A percentile compares a stretch with the other conserved stretches of the same genome.
These are phyloP conservation scores for Sceloporus undulatus DNA, from an alignment of 2,113 vertebrate genomes.

Conservation along the genomic window DNA sequence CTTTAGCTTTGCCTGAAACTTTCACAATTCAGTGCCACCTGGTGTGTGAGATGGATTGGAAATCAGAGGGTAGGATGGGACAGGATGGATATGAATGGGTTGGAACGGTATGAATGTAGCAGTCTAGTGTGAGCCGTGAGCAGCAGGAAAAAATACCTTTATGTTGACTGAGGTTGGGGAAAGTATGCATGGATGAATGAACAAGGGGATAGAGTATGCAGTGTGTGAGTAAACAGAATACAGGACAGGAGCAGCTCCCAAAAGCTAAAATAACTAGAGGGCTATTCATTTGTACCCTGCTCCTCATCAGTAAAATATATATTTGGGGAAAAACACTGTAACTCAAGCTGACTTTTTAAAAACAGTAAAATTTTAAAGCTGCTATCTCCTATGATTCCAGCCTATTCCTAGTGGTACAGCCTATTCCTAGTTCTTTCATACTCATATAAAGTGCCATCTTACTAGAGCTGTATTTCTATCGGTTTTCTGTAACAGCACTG, in stretches of 20 bases:
- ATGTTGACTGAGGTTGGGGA: no score
- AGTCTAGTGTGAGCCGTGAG: neutral
- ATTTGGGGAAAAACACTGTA: neutral
- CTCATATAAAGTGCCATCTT: neutral
- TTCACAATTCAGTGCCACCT: neutral
- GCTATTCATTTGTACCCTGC: neutral
- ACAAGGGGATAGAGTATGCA: no score
- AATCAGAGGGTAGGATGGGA: neutral
- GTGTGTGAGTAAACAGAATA: neutral
- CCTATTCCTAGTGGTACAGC: neutral
- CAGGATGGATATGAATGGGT: no score
- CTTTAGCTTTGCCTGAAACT: constrained; percentile 30
- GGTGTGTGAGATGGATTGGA: neutral
- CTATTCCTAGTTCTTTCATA: neutral
- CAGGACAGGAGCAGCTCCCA: neutral
- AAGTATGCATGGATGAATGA: neutral
- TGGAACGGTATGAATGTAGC: neutral
- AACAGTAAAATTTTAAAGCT: neutral
- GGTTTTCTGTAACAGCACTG: no score
- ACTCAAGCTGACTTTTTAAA: neutral
- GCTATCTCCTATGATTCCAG: neutral
- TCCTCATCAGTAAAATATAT: neutral
- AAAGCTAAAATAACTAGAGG: neutral
- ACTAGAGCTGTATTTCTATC: neutral
- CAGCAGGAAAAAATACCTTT: no score